A percentile compares a stretch with the other conserved stretches of the same genome.
These are phyloP conservation scores for Ophiodon elongatus DNA, from an alignment of 2,113 vertebrate species.

Conservation along the genomic window DNA sequence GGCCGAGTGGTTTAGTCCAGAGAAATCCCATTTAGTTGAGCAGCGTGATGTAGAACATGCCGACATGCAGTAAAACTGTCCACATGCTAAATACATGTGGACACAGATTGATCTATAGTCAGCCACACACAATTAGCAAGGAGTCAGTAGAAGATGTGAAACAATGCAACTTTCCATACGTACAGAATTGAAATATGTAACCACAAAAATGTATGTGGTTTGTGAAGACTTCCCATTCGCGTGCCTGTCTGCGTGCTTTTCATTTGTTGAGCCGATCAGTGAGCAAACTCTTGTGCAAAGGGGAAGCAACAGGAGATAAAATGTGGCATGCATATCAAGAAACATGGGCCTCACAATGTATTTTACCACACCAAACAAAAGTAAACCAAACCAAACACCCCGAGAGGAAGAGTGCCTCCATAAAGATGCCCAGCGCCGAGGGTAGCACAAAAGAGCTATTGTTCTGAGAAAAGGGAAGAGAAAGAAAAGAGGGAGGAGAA, in stretches of 20 bases:
- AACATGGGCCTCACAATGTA: slow-evolving; percentile 23
- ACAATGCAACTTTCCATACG: slow-evolving; percentile 20
- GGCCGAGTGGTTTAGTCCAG: background rate
- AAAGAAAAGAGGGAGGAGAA: slow-evolving; percentile 26
- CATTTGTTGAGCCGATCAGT: slow-evolving; percentile 14
- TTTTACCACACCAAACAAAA: slow-evolving; percentile 56
- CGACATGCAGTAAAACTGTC: slow-evolving; percentile 15
- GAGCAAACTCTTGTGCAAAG: slow-evolving; percentile 25
- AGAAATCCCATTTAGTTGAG: background rate
- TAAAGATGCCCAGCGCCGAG: slow-evolving; percentile 48
- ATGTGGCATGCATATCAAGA: slow-evolving; percentile 27
- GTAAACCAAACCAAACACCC: slow-evolving; percentile 64
- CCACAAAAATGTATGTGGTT: slow-evolving; percentile 30
- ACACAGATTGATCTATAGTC: slow-evolving; percentile 14
- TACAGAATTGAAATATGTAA: slow-evolving; percentile 18
- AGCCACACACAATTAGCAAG: background rate
- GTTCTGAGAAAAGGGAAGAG: slow-evolving; percentile 58
- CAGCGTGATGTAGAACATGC: background rate
- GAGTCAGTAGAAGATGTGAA: slow-evolving; percentile 2
- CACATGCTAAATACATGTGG: slow-evolving; percentile 16
- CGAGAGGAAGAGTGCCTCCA: slow-evolving; percentile 16
- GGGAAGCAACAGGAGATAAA: background rate
- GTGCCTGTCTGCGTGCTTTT: slow-evolving; percentile 6
- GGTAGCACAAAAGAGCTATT: slow-evolving; percentile 72
- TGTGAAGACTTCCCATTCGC: slow-evolving; percentile 20